phyloP scores from a whole-genome alignment of 2,113 vertebrate species.

The Fulmarus glacialis region DNA sequence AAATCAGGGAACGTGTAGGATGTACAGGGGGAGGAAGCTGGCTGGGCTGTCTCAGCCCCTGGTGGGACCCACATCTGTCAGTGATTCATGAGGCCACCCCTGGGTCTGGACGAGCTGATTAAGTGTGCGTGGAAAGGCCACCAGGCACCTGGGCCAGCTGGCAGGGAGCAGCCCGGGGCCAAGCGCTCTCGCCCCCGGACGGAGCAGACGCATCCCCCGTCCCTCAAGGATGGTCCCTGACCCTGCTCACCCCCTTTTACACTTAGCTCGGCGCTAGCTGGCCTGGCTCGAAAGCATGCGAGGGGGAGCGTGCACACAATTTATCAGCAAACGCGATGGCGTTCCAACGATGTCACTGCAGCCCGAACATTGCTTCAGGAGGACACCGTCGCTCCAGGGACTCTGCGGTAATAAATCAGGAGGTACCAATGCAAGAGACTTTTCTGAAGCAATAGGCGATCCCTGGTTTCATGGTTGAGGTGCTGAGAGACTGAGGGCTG shows the following conservation, averaged over 20 bases:
- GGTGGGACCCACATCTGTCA: fast-evolving
- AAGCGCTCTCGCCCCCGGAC: background rate
- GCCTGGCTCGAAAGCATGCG: background rate
- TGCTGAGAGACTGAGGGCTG: background rate
- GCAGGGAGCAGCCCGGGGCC: background rate
- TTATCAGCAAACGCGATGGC: background rate
- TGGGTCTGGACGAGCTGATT: background rate
- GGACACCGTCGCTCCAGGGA: fast-evolving
- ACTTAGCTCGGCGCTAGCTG: background rate
- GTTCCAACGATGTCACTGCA: background rate
- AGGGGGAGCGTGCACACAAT: fast-evolving
- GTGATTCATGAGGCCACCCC: background rate
- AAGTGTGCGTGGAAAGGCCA: background rate
- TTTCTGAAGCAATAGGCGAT: background rate
- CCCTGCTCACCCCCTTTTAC: background rate
- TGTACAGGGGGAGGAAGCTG: background rate
- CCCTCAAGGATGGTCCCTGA: background rate
- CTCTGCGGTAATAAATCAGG: background rate
- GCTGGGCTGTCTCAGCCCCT: background rate
- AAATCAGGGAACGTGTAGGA: background rate
- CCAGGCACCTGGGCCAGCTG: background rate
- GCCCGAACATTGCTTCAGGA: background rate
- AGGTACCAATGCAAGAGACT: background rate
- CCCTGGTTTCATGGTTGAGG: background rate
- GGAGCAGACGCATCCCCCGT: fast-evolving